Evolutionary conservation across 2,797 vertebrate genomes (phyloP), one percentile per base, ranked within the genome.

Genomic region (Cyprinella venusta): DNA sequence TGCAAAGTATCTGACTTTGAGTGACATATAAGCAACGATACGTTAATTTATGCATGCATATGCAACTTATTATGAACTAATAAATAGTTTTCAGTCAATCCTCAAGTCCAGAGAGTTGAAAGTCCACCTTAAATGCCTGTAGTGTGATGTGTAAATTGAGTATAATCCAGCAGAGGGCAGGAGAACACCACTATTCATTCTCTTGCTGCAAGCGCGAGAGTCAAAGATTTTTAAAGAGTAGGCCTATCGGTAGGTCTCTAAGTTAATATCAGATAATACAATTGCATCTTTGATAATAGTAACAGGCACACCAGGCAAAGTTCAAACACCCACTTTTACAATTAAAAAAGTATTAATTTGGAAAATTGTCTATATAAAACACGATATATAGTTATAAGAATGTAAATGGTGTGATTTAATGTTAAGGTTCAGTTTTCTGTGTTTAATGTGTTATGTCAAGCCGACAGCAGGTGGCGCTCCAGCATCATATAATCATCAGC

Each of bases 81-180:
- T 13, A 12, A 36, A 30, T 6, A 8, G 18, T 45, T n/a, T 77
- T 77, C 3, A 48, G 76, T n/a, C 38, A 77, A 1, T 56, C 33
- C 48, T 68, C 4, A 68, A 19, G 9, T 19, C 30, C 8, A 24
- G 18, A 61, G 21, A 72, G 50, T 54, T 59, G 45, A 52, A 12
- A 84, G 81, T 90, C 93, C 89, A 94, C 94, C 94, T 95, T 95
- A 94, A 95, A 45, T 87, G 7, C 2, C 3, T 48, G n/a, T 36
- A 52, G 26, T 10, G 33, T 2, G 0, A 3, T 4, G 1, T 88
- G 87, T 52, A 38, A 82, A 18, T 75, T 59, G 42, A 18, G 13
- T 2, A 0, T 9, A 54, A 24, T n/a, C 92, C 94, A 89, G 54
- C 21, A 93, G 93, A 86, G 88, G 91, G 91, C 83, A 82, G 79